phyloP scores from a whole-genome alignment of 2,888 invertebrate genomes.

The Drosophila stalkeri region DNA sequence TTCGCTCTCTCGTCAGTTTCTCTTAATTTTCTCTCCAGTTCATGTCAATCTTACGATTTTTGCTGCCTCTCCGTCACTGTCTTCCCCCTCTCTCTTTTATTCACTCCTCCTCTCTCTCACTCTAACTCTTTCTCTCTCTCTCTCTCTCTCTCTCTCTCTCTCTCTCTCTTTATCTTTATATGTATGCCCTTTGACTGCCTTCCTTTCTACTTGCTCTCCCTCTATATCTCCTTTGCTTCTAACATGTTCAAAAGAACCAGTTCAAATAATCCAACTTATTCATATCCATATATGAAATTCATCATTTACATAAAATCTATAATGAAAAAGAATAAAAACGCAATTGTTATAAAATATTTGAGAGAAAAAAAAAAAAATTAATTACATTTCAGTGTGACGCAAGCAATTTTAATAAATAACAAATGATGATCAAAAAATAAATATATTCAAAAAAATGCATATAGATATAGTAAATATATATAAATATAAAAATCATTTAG shows the following conservation, averaged over 20 bases:
- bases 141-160: background rate
- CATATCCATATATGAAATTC: background rate
- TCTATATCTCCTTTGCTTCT: background rate
- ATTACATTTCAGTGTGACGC: slow-evolving; percentile 23
- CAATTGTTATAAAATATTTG: slow-evolving; percentile 19
- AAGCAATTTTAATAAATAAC: slow-evolving; percentile 43
- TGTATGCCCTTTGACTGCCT: no score
- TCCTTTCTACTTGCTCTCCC: background rate
- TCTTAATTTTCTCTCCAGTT: no score
- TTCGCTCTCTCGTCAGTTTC: background rate
- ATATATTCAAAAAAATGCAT: background rate
- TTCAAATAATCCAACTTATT: background rate
- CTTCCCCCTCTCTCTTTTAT: background rate
- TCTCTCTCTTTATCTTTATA: no score
- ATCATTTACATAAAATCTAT: slow-evolving; percentile 5
- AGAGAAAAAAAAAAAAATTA: slow-evolving; percentile 12
- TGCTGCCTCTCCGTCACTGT: background rate
- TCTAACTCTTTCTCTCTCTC: background rate
- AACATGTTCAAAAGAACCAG: background rate
- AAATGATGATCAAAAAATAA: slow-evolving; percentile 27
- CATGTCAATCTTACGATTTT: no score
- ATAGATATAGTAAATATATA: background rate
- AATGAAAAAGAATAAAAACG: slow-evolving; percentile 8
- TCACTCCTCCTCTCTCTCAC: background rate
- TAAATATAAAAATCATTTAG: slow-evolving; percentile 20